A percentile compares a stretch with the other conserved stretches of the same genome.
phyloP scores from a whole-genome alignment of 2,797 vertebrate species.

The Pseudotriccus pelzelni region DNA sequence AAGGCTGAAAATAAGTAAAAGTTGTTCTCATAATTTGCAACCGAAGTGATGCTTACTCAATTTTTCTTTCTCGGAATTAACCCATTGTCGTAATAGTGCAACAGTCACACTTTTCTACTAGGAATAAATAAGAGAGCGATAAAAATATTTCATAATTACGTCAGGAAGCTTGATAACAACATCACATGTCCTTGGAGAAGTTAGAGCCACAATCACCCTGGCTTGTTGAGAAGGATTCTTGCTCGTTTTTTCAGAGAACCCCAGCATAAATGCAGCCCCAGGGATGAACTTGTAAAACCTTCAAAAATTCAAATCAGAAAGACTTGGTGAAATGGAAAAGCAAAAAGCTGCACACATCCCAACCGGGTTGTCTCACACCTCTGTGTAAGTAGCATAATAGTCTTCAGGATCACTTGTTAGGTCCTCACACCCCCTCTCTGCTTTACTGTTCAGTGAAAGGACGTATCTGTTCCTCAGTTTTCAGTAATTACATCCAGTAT shows the following conservation, averaged over 20 bases:
- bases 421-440: background rate
- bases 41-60: background rate
- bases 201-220: conserved; percentile 68
- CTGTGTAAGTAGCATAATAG: background rate
- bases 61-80: background rate
- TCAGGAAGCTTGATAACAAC: conserved; percentile 66
- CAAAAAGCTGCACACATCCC: background rate
- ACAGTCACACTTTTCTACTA: background rate
- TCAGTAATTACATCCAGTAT: background rate
- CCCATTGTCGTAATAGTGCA: background rate
- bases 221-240: conserved; percentile 77
- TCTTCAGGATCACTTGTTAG: background rate
- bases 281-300: conserved; percentile 74
- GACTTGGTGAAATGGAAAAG: background rate
- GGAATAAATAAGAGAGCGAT: background rate
- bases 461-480: background rate
- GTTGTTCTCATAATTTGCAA: background rate
- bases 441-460: background rate
- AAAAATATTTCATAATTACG: conserved; percentile 55
- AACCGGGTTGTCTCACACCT: background rate
- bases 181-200: conserved; percentile 52
- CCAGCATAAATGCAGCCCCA: conserved; percentile 47
- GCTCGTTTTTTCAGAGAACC: conserved; percentile 51
- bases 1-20: background rate
- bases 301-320: conserved; percentile 13